Evolutionary conservation across 2,797 vertebrate species (phyloP).

Genomic region (Phaenicophaeus curvirostris): DNA sequence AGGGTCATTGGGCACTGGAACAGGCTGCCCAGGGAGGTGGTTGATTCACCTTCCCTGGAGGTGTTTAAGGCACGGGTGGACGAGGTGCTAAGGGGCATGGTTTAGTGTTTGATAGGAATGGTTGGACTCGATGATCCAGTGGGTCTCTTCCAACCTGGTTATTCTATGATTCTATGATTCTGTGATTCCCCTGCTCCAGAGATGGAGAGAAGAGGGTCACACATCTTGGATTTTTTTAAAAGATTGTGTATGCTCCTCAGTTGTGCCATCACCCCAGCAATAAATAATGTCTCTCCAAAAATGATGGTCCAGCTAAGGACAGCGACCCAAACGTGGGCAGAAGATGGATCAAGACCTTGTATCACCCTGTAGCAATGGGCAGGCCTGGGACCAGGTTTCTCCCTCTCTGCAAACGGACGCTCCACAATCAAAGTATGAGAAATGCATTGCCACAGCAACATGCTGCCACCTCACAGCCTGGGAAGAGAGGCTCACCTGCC

Average conservation of each 20-base stretch:
- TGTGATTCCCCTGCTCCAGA: neutral
- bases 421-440: neutral
- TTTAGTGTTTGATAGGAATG: no score
- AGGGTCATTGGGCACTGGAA: no score
- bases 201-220: neutral
- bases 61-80: no score
- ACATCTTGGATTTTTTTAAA: neutral
- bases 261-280: neutral
- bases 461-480: neutral
- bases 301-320: neutral
- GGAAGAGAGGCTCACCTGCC: neutral
- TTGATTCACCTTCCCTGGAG: no score
- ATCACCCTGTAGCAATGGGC: neutral
- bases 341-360: neutral
- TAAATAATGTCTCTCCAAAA: neutral
- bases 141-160: no score
- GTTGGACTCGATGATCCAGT: no score
- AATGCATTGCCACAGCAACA: rapidly evolving
- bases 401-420: neutral
- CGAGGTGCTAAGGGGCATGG: no score
- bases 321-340: rapidly evolving
- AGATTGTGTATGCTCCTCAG: neutral
- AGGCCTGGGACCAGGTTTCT: neutral
- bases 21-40: no score
- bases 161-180: no score